phyloP scores from a whole-genome alignment of 2,888 invertebrate genomes.

The Strigamia transsilvanica region DNA sequence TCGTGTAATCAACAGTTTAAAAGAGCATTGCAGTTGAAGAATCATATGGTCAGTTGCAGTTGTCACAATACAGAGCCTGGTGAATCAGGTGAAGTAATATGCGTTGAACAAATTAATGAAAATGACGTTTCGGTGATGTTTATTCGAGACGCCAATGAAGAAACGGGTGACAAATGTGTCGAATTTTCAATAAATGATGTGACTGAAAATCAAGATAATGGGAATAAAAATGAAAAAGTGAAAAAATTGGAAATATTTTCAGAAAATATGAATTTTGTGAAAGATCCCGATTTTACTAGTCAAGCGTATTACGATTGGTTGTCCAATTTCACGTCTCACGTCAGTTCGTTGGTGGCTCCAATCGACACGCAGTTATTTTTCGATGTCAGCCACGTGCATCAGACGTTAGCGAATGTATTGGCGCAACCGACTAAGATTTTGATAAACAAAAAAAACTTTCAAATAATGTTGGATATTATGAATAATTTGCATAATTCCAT shows the following conservation, averaged over 20 bases:
- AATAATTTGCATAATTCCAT: constrained; percentile 38
- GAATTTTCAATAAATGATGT: not conserved
- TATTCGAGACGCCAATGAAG: not conserved
- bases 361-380: constrained; percentile 11
- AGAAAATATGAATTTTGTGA: constrained; percentile 3
- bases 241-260: not conserved
- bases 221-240: not conserved
- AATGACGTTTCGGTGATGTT: constrained; percentile 6
- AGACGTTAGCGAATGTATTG: constrained; percentile 37
- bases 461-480: constrained; percentile 46
- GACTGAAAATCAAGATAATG: not conserved
- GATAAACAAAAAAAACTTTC: constrained; percentile 47
- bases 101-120: not conserved
- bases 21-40: constrained; percentile 55
- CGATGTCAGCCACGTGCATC: constrained; percentile 37
- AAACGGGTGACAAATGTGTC: not conserved
- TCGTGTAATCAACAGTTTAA: constrained; percentile 57
- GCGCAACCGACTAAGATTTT: constrained; percentile 29
- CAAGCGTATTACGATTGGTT: constrained; percentile 54
- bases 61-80: not conserved
- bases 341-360: constrained; percentile 3
- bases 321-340: constrained; percentile 28
- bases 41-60: constrained; percentile 53
- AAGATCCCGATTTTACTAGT: constrained; percentile 50
- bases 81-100: not conserved